Evolutionary conservation across 2,888 invertebrate genomes (phyloP).

Genomic region (Catocala sponsa): DNA sequence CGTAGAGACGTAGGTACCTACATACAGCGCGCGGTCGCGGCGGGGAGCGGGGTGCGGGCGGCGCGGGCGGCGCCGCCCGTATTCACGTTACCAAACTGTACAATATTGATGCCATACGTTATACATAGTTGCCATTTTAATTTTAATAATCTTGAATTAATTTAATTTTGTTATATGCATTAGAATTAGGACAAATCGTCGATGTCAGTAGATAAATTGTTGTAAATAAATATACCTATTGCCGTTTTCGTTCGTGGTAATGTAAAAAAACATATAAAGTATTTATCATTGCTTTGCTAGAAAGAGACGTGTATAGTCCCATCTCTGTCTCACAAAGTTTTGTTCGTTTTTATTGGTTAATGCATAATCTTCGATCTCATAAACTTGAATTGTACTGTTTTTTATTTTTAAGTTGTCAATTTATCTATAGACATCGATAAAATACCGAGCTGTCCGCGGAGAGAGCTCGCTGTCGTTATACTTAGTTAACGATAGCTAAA

Average conservation of each 20-base stretch:
- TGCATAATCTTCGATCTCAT: slow-evolving; percentile 20
- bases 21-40: too few relatives aligned
- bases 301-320: slow-evolving; percentile 10
- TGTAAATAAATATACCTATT: slow-evolving; percentile 17
- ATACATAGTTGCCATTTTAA: slow-evolving; percentile 22
- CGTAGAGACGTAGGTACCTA: too few relatives aligned
- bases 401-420: slow-evolving; percentile 13
- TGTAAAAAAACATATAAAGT: background rate
- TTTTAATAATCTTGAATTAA: slow-evolving; percentile 31
- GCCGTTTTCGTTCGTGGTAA: slow-evolving; percentile 3
- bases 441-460: slow-evolving; percentile 29
- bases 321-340: slow-evolving; percentile 18
- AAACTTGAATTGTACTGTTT: slow-evolving; percentile 13
- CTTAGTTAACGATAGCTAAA: slow-evolving; percentile 31
- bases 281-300: slow-evolving; percentile 17
- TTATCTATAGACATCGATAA: slow-evolving; percentile 44
- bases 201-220: slow-evolving; percentile 35
- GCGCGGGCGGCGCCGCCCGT: background rate
- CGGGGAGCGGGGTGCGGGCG: too few relatives aligned
- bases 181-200: slow-evolving; percentile 42
- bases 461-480: slow-evolving; percentile 30
- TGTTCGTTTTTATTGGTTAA: slow-evolving; percentile 15
- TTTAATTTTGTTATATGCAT: slow-evolving; percentile 41
- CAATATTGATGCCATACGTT: slow-evolving; percentile 42
- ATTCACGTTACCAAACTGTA: slow-evolving; percentile 42